Base-by-base conservation (phyloP, 2,888 invertebrate genomes). In the Eilema griseolum region DNA sequence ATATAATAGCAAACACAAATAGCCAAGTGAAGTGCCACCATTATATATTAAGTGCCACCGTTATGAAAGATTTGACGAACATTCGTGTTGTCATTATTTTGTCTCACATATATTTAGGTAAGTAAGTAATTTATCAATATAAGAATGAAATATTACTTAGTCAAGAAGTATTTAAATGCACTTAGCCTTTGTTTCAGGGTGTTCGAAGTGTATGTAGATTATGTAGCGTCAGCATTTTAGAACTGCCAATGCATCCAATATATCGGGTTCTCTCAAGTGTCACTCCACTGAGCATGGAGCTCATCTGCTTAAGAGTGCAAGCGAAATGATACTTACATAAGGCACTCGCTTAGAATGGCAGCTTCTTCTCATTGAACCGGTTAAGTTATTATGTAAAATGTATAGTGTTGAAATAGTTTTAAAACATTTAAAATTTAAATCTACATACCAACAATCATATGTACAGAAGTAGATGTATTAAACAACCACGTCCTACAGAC, bases 301-400 rank as follows among this genome's bases (percentile, higher is more conserved):
- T 69, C 60, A 64, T 60, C 64, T 41, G 37, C 11, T 64, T 46
- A 64, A 59, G 31, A 31, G 31, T 59, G 59, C 63, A 64, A 5
- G 41, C 31, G 10, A 26, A 28, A 64, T 33, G 46, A 46, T 31
- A 33, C 52, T 57, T 57, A 24, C 26, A 16, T n/a, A 37, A 57
- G n/a, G 14, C 28, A 56, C n/a, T 68, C 57, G 26, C 23, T 26
- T 37, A 56, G 23, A 68, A 46, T 67, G 56, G 24, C 28, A 41
- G 37, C 28, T 41, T 23, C 26, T 57, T 24, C 28, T 28, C 61
- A 26, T 59, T 59, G 37, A 24, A 59, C 23, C 14, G 14, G 4
- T 26, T 11, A 26, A 59, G 26, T 24, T 24, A 59, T 14, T 59
- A 24, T 59, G 11, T 59, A 24, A 59, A 24, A 59, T 59, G 57